Percentiles rank a stretch among this genome's conserved stretches.
These are phyloP conservation scores for Labrus mixtus DNA, from an alignment of 2,113 vertebrate genomes.

Conservation along the genomic window DNA sequence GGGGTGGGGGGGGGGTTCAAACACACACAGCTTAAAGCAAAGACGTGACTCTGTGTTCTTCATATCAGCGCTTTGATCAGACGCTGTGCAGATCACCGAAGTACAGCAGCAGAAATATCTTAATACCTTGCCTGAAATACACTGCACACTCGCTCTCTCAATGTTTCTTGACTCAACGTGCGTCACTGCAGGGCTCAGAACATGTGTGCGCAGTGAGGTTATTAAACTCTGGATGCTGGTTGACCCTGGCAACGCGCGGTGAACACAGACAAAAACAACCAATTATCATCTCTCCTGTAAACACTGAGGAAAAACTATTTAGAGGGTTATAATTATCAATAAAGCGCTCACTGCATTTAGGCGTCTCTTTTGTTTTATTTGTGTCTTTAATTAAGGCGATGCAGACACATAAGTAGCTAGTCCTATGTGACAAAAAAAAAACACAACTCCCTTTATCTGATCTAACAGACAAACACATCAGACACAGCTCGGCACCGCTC, in stretches of 20 bases:
- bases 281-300: slow-evolving; percentile 33
- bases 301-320: neutral
- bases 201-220: slow-evolving; percentile 23
- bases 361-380: slow-evolving; percentile 35
- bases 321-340: slow-evolving; percentile 27
- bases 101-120: slow-evolving; percentile 46
- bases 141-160: slow-evolving; percentile 33
- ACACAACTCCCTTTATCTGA: slow-evolving; percentile 52
- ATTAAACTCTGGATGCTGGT: slow-evolving; percentile 26
- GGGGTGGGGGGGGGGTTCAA: slow-evolving; percentile 7
- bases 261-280: slow-evolving; percentile 9
- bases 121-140: slow-evolving; percentile 45
- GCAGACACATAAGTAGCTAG: slow-evolving; percentile 34
- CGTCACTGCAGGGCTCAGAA: slow-evolving; percentile 29
- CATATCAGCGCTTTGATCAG: slow-evolving; percentile 63
- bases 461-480: slow-evolving; percentile 43
- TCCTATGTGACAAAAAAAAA: slow-evolving; percentile 24
- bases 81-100: slow-evolving; percentile 49
- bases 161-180: slow-evolving; percentile 44
- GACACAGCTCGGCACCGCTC: slow-evolving; percentile 12
- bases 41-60: slow-evolving; percentile 34
- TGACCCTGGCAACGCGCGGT: neutral
- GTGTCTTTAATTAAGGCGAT: slow-evolving; percentile 54
- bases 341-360: slow-evolving; percentile 6
- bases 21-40: slow-evolving; percentile 51